Base-by-base conservation (phyloP, 2,113 vertebrate species). In the Haliaeetus leucogaster region DNA sequence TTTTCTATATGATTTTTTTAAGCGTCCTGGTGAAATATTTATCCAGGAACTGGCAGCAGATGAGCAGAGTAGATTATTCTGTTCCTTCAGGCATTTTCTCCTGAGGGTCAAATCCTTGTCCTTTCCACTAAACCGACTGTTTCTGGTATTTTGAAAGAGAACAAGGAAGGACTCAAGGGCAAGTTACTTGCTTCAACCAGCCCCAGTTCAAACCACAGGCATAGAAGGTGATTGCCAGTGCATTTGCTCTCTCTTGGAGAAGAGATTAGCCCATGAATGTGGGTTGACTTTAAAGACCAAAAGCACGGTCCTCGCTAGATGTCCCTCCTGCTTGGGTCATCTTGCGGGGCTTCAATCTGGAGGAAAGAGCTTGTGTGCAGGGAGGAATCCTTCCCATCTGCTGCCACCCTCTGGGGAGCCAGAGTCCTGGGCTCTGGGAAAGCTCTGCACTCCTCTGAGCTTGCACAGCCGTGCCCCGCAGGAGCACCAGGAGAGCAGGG, bases 11-110 rank as follows among this genome's bases (percentile, higher is more conserved):
- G 50, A 55, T 62, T 78, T 82, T 82, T 89, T 83, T 11, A 76
- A 96, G 80, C 10, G 3, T 55, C 26, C 77, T 90, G 63, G 85
- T 95, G 86, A 96, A 97, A 97, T 96, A 97, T 96, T 96, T 89
- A 96, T 89, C 50, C 68, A 48, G 80, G 90, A 90, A 21, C 87
- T 59, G 78, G 80, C 82, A 90, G 82, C 32, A 42, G 68, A 42
- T 12, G 55, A 71, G 72, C 72, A 4, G 19, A 82, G 70, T 15
- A 52, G 27, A 56, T 80, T 81, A 87, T 53, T 82, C 56, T 89
- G 71, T 77, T 93, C 81, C 81, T 91, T 73, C 93, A 66, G 81
- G 85, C 25, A 0, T 89, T 95, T 90, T 87, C 82, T 94, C 93
- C 81, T 42, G 59, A 73, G 81, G 68, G 91, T 77, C 80, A 85